These are phyloP conservation scores for Mystacides longicornis DNA, from an alignment of 2,888 invertebrate species.

Conservation along the genomic window DNA sequence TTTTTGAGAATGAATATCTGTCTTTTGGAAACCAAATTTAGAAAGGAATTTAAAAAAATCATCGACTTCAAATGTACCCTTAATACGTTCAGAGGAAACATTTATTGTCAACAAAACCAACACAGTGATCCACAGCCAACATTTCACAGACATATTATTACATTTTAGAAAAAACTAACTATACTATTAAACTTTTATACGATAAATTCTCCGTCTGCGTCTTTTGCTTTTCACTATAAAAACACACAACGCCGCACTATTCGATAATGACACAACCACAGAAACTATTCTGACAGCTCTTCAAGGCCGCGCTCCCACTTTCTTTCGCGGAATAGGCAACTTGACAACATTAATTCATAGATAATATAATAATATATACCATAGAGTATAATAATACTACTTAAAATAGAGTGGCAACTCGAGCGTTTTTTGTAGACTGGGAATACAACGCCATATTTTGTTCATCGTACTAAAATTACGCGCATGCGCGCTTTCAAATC, in stretches of 20 bases:
- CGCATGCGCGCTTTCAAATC: no score
- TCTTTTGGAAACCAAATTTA: slow-evolving; percentile 96
- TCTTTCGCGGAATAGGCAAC: no score
- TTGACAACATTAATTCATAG: no score
- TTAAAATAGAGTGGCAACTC: no score
- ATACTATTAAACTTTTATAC: no score
- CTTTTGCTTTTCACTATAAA: slow-evolving; percentile 1
- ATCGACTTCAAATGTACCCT: slow-evolving; percentile 56
- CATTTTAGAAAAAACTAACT: neutral
- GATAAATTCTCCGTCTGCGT: no score
- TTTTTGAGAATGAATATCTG: slow-evolving; percentile 75
- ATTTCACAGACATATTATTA: slow-evolving; percentile 18
- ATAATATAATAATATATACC: no score
- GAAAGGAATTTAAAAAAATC: slow-evolving; percentile 87
- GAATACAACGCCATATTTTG: no score
- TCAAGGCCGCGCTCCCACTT: slow-evolving; percentile 2
- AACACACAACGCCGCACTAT: slow-evolving; percentile 1
- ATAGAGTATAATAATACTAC: no score
- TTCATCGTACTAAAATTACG: no score
- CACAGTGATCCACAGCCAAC: slow-evolving; percentile 8
- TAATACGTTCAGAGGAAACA: slow-evolving; percentile 45
- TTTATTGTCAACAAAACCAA: slow-evolving; percentile 9
- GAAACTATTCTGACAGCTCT: neutral
- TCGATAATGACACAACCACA: neutral
- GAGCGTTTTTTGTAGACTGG: no score